Evolutionary conservation across 1,140 invertebrate species (phyloP).

Genomic region (Triops cancriformis): DNA sequence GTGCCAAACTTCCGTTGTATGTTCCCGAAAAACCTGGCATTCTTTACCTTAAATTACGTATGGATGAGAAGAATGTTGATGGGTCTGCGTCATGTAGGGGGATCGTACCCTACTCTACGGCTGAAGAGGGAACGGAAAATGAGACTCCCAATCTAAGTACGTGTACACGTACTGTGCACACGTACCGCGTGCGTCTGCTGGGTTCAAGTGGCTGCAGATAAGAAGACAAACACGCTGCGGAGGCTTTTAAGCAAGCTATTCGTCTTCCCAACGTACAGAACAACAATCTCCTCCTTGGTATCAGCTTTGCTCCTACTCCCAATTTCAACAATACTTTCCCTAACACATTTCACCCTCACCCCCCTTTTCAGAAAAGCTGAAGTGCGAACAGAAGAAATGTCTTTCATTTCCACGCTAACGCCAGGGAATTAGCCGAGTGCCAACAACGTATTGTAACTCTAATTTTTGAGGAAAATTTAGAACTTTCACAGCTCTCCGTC

Average conservation of each 20-base stretch:
- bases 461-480: too few species aligned
- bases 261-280: neutral
- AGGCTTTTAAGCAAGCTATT: neutral
- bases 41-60: neutral
- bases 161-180: neutral
- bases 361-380: neutral
- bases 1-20: neutral
- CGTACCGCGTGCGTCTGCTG: neutral
- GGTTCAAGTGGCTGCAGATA: neutral
- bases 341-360: neutral
- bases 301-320: neutral
- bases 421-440: neutral
- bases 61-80: neutral
- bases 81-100: neutral
- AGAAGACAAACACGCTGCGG: neutral
- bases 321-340: neutral
- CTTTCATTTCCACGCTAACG: neutral
- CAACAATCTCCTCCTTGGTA: neutral
- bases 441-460: neutral
- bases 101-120: too few species aligned
- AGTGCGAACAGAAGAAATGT: neutral
- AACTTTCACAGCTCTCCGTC: too few species aligned
- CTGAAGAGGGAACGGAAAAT: neutral
- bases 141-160: neutral
- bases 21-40: neutral